Percentiles rank a stretch among this genome's conserved stretches.
These are phyloP conservation scores for Pantherophis guttatus DNA, from an alignment of 2,113 vertebrate genomes.

Conservation along the genomic window DNA sequence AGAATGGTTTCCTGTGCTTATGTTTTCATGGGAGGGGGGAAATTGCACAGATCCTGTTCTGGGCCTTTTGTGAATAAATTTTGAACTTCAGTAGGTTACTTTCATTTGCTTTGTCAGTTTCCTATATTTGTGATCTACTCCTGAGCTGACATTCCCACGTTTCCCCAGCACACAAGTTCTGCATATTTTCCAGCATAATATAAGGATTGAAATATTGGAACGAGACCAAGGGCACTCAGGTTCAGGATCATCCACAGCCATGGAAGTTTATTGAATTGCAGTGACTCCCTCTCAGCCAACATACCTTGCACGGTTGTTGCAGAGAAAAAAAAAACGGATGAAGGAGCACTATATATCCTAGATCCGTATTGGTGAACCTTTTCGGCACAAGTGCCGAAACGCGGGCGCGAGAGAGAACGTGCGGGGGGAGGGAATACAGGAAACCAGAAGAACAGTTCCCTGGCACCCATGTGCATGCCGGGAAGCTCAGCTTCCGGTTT, in stretches of 20 bases:
- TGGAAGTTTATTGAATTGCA: not conserved
- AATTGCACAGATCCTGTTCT: not conserved
- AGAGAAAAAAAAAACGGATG: not conserved
- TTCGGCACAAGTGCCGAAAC: no score
- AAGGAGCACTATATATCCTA: not conserved
- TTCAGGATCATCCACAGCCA: not conserved
- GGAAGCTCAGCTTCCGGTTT: no score
- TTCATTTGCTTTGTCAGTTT: not conserved
- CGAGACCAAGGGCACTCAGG: not conserved
- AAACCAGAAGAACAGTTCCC: no score
- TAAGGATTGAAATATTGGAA: not conserved
- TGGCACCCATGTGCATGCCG: no score
- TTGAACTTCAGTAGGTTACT: not conserved
- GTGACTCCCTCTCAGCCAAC: not conserved
- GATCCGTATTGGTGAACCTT: not conserved
- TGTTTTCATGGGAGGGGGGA: not conserved
- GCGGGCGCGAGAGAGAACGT: accelerated
- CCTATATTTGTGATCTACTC: not conserved
- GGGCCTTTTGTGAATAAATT: not conserved
- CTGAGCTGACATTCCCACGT: not conserved
- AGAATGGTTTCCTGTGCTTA: no score
- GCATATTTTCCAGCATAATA: not conserved
- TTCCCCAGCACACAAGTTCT: not conserved
- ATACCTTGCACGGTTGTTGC: not conserved
- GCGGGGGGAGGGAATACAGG: accelerated